Evolutionary conservation across 2,113 vertebrate genomes (phyloP), one percentile per base, ranked within the genome.

Genomic region (Chrysochloris asiatica): DNA sequence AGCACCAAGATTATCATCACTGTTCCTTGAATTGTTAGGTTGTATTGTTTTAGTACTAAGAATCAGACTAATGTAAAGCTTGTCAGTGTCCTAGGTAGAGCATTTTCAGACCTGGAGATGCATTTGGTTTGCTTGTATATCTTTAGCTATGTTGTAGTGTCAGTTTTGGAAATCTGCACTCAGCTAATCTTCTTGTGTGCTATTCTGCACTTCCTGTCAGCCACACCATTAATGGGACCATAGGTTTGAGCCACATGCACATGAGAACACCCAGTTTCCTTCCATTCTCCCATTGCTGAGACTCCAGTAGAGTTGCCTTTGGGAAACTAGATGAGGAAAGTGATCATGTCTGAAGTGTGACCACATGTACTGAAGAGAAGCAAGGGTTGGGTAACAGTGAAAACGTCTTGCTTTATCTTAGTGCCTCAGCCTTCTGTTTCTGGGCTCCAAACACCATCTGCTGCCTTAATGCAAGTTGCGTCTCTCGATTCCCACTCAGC

Each of bases 401-500:
- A 81, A 89, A 75, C 67, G 22, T 95, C 59, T 91, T 86, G 41
- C 90, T 97, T 80, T 65, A 41, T 96, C 83, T 71, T 95, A 99
- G 98, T 95, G 65, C 95, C 97, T 97, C 98, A 97, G 9, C 95
- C 97, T 48, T 90, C 98, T 92, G 95, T 96, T 73, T 90, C 97
- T 24, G 92, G 97, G 48, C 94, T 98, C 38, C 94, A 97, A 0
- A 91, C 96, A 47, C 90, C 98, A 9, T 97, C 98, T 50, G 92
- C 98, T 83, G 98, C 98, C 94, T 96, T 99, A 94, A 96, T 99
- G 84, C 98, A 99, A 28, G 94, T 98, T 95, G 85, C 98, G 12
- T 90, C 98, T 0, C 93, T 98, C 6, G 97, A 97, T 14, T 93
- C 98, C 6, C 98, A 98, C 82, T 97, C 98, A 48, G 92, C 97